These are phyloP conservation scores for Marronus borbonicus DNA, from an alignment of 2,888 invertebrate genomes.

Conservation along the genomic window DNA sequence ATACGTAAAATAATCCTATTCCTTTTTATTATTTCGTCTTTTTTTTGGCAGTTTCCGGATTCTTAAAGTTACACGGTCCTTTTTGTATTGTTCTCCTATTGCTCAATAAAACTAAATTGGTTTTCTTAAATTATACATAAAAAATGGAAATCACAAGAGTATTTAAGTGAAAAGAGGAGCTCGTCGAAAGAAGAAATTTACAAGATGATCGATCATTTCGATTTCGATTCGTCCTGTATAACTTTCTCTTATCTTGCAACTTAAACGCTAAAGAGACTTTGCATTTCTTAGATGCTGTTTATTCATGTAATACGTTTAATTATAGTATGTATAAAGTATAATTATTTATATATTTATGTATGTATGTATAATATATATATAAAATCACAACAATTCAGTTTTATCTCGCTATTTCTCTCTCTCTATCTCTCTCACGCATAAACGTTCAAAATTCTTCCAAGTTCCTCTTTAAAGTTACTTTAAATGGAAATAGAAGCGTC, in stretches of 20 bases:
- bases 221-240: too few species aligned
- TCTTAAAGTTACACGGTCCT: too few species aligned
- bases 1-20: conserved; percentile 5
- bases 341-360: conserved; percentile 39
- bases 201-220: too few species aligned
- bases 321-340: conserved; percentile 2
- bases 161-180: background rate
- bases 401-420: conserved; percentile 6
- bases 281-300: background rate
- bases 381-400: conserved; percentile 46
- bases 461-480: too few species aligned
- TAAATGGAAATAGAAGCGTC: background rate
- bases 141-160: background rate
- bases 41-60: conserved; percentile 26
- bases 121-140: too few species aligned
- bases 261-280: conserved; percentile 16
- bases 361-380: conserved; percentile 38
- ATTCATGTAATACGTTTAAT: conserved; percentile 5
- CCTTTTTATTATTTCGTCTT: background rate
- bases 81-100: too few species aligned
- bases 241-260: background rate
- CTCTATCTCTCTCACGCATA: background rate
- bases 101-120: background rate
- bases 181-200: too few species aligned
- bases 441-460: background rate